These are phyloP conservation scores for Mus pahari DNA, from an alignment of 2,113 vertebrate species.

Conservation along the genomic window DNA sequence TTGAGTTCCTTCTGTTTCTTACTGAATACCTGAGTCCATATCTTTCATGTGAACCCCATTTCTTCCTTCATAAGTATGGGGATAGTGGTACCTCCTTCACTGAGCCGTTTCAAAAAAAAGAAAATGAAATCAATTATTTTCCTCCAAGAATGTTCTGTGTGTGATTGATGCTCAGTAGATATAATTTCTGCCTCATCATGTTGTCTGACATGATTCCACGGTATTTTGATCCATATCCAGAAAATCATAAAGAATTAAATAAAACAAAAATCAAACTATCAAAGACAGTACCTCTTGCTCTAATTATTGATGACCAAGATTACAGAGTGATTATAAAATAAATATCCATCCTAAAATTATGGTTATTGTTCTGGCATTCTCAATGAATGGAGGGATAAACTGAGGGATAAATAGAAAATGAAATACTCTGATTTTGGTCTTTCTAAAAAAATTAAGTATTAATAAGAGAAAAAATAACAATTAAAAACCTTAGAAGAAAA, in stretches of 20 bases:
- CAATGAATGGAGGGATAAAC: conserved; percentile 66
- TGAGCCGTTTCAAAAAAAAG: conserved; percentile 37
- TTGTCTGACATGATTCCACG: neutral
- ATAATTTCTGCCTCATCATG: neutral
- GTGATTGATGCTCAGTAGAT: neutral
- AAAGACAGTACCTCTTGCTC: neutral
- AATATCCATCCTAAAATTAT: conserved; percentile 42
- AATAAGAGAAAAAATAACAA: conserved; percentile 39
- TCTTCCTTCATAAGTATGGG: neutral
- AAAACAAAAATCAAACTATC: neutral
- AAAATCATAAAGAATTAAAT: conserved; percentile 15
- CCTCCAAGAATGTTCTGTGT: neutral
- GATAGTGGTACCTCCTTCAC: neutral
- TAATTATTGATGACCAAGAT: neutral
- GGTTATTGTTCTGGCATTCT: conserved; percentile 37
- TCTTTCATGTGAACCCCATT: neutral
- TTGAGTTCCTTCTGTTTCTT: neutral
- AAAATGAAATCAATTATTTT: conserved; percentile 12
- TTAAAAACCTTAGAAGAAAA: conserved; percentile 70
- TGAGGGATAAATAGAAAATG: conserved; percentile 62
- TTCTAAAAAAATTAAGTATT: conserved; percentile 61
- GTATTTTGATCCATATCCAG: conserved; percentile 40
- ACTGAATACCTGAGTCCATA: neutral
- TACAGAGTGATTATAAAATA: conserved; percentile 45
- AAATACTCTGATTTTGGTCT: conserved; percentile 3